Evolutionary conservation across 2,888 invertebrate species (phyloP), one percentile per base, ranked within the genome.

Genomic region (Mythimna impura): DNA sequence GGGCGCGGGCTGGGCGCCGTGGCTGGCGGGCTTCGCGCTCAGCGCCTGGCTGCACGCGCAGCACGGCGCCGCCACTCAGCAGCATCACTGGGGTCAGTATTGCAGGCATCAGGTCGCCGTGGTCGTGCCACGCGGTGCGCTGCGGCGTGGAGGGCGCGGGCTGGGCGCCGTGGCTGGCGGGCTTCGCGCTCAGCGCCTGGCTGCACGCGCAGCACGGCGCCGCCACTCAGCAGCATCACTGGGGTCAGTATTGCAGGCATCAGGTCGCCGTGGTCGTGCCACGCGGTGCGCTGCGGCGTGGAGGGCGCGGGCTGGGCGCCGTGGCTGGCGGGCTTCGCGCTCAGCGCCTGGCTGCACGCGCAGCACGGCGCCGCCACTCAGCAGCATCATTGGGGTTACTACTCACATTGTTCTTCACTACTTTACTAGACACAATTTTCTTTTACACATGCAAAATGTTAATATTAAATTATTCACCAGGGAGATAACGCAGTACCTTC

Each of bases 111-210:
- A 64, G 65, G 4, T 94, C 95, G 0, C 83, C 91, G 72, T 96
- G 96, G 95, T 83, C 76, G 62, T 62, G 77, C 5, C 87, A 93
- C 86, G 96, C 96, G 73, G 86, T 93, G 72, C 90, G 93, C 30
- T 89, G 90, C 82, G 92, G 93, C 73, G 91, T 91, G 82, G 94
- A 93, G 85, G 96, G 96, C 86, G 93, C 96, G 81, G 96, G 96
- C 81, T 97, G 97, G 97, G 96, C 97, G 76, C 95, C 97, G 78
- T 97, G 97, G 97, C 88, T 96, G 81, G 95, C 95, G 61, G 97
- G 97, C n/a, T 97, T 97, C 91, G 96, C 97, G 7, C 91, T 96
- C 47, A 93, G 95, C 4, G 89, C 96, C 87, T 97, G 97, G 97
- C 87, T 97, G 82, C 92, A 80, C 91, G 94, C n/a, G 94, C 96